A percentile compares a stretch with the other conserved stretches of the same genome.
These are phyloP conservation scores for Halictus ligatus DNA, from an alignment of 2,888 invertebrate species.

Conservation along the genomic window DNA sequence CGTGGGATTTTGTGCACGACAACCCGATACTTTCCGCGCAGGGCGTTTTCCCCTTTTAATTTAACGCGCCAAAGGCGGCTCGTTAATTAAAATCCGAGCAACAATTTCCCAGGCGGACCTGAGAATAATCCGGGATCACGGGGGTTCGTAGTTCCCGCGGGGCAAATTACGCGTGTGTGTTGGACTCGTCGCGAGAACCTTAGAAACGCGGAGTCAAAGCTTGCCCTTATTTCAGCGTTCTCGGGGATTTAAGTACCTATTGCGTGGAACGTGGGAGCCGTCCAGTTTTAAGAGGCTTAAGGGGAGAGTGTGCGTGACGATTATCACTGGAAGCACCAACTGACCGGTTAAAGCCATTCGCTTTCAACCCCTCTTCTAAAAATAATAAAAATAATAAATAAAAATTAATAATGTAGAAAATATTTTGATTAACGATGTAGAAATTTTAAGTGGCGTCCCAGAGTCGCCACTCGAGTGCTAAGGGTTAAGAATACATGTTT, in stretches of 20 bases:
- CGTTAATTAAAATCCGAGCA: constrained; percentile 43
- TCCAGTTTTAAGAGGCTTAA: background rate
- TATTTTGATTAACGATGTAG: background rate
- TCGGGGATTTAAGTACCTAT: background rate
- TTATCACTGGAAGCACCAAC: background rate
- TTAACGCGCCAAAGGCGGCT: background rate
- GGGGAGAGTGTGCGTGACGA: background rate
- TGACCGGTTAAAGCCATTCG: background rate
- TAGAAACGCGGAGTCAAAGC: constrained; percentile 29
- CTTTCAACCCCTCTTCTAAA: background rate
- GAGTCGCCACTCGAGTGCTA: no score
- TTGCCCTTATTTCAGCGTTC: background rate
- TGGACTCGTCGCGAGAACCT: background rate
- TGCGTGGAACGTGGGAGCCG: background rate
- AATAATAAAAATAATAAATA: no score
- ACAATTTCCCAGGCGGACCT: constrained; percentile 8
- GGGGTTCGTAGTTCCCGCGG: background rate
- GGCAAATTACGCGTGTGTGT: constrained; percentile 21
- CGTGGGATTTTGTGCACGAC: background rate
- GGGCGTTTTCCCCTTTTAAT: constrained; percentile 5
- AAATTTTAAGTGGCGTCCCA: no score
- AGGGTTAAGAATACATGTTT: background rate
- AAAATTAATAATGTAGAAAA: background rate
- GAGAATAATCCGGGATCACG: constrained; percentile 31
- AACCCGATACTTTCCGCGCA: background rate